phyloP scores from a whole-genome alignment of 2,113 vertebrate species.

The Heterocephalus glaber region DNA sequence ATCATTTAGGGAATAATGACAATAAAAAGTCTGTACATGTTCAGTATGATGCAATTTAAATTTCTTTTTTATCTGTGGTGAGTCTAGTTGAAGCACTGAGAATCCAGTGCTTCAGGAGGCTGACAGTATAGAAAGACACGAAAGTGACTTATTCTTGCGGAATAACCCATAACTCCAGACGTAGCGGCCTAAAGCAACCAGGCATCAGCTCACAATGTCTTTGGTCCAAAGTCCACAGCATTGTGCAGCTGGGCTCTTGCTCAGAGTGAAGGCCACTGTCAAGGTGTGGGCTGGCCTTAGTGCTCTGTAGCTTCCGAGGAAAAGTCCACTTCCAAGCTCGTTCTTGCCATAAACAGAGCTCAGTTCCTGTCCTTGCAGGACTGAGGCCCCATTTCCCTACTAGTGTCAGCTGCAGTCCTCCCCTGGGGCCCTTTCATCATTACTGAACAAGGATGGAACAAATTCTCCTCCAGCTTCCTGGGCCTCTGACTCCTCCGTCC shows the following conservation, averaged over 20 bases:
- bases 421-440: background rate
- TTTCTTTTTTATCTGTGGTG: background rate
- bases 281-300: background rate
- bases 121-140: background rate
- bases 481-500: background rate
- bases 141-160: background rate
- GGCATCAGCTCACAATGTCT: background rate
- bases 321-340: background rate
- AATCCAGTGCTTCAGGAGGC: background rate
- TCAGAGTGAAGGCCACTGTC: background rate
- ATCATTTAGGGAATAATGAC: background rate
- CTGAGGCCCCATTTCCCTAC: rapidly evolving
- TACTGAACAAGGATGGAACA: background rate
- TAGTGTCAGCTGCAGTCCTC: background rate
- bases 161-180: background rate
- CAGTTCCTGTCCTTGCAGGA: background rate
- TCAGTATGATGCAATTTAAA: background rate
- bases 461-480: no score
- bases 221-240: background rate
- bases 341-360: background rate
- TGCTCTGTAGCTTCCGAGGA: background rate
- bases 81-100: background rate
- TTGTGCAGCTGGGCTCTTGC: background rate
- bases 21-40: background rate
- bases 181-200: background rate